Conservation (phyloP, 2,888 invertebrate species). For the Diplazon laetatorius region DNA sequence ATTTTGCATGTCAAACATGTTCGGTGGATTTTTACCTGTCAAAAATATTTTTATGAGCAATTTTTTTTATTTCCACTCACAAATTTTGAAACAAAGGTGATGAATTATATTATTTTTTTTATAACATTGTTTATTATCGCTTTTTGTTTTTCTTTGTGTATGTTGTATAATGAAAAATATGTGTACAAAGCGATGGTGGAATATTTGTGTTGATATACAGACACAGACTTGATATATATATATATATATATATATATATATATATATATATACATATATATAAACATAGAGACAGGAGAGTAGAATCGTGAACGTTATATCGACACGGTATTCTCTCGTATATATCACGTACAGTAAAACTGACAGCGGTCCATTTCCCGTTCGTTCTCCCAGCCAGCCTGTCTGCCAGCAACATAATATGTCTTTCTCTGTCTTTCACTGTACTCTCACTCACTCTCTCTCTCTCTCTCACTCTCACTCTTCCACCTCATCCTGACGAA, state of each 20-base stretch:
- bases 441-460: constrained; percentile 26
- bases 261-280: background rate
- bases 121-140: no score
- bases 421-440: constrained; percentile 30
- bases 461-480: constrained; percentile 26
- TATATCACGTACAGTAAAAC: constrained; percentile 81
- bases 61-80: no score
- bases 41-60: no score
- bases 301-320: constrained; percentile 67
- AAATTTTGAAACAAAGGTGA: no score
- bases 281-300: constrained; percentile 44
- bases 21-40: no score
- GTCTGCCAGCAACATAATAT: constrained; percentile 73
- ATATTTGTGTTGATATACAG: no score
- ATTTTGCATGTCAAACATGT: no score
- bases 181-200: background rate
- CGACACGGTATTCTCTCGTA: constrained; percentile 71
- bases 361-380: constrained; percentile 82
- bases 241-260: constrained; percentile 6
- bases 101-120: no score
- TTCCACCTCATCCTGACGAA: constrained; percentile 80
- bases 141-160: no score
- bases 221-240: background rate
- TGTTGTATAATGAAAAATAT: background rate
- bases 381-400: constrained; percentile 76